phyloP scores from a whole-genome alignment of 2,888 invertebrate species.

The Tiliacea citrago region DNA sequence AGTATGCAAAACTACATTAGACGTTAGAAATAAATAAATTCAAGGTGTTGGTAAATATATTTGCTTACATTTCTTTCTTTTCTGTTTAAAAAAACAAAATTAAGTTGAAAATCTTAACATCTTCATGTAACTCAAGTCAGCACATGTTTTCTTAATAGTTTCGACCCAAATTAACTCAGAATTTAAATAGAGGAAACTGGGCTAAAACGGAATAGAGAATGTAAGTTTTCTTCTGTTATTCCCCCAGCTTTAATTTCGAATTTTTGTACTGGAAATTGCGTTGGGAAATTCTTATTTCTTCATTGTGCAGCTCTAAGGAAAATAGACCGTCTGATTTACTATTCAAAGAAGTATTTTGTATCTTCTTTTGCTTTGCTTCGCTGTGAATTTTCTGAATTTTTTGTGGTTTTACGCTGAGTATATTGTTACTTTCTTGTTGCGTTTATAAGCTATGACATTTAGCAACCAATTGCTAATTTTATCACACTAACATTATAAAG shows the following conservation, averaged over 20 bases:
- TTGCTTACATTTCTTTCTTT: background rate
- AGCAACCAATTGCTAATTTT: constrained; percentile 1
- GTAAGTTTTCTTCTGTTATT: constrained; percentile 48
- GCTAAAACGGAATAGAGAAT: constrained; percentile 52
- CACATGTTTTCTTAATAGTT: constrained; percentile 65
- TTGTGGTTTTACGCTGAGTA: background rate
- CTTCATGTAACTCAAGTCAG: constrained; percentile 41
- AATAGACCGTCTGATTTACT: constrained; percentile 44
- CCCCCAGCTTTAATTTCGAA: constrained; percentile 49
- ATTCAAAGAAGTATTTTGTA: constrained; percentile 37
- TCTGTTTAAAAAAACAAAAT: constrained; percentile 19
- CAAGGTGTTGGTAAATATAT: background rate
- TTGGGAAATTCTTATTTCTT: constrained; percentile 55
- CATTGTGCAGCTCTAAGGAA: constrained; percentile 42
- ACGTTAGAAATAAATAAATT: background rate
- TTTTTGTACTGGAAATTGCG: constrained; percentile 54
- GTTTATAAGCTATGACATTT: constrained; percentile 10
- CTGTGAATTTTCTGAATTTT: constrained; percentile 29
- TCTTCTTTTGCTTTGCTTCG: constrained; percentile 20
- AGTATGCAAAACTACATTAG: too few relatives aligned
- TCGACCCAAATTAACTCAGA: constrained; percentile 57
- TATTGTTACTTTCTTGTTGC: background rate
- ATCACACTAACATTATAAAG: too few relatives aligned
- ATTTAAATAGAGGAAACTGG: constrained; percentile 59
- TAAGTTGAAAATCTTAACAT: constrained; percentile 37